Evolutionary conservation across 2,113 vertebrate genomes (phyloP), one percentile per base, ranked within the genome.

Genomic region (Catharus bicknelli): DNA sequence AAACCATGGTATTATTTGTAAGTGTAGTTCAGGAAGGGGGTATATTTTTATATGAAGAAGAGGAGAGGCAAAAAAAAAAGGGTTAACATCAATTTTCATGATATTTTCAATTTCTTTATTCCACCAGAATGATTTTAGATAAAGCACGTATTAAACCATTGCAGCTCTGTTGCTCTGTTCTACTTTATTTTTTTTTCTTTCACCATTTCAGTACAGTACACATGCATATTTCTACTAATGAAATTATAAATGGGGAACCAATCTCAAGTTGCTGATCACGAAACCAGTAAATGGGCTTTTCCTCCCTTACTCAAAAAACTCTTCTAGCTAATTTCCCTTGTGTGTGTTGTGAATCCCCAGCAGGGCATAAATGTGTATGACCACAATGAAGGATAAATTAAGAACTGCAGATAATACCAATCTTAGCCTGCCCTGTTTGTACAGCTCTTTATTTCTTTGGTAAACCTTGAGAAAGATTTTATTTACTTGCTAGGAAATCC

Each of bases 401-500:
- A 83, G 87, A 90, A 69, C 64, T 63, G 36, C 36, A 70, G 72
- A 62, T 82, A 90, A 84, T 43, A 77, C 61, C 27, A 78, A 50
- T 87, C 58, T 91, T 75, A 91, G n/a, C n/a, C 36, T 83, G 23
- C 27, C 36, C 26, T 82, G 23, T 90, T 89, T 43, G 78, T 67
- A 27, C n/a, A 66, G 42, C 54, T 84, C 67, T 73, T 83, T 93
- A 48, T 80, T 95, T 70, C 34, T 85, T 47, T 4, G 8, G 76
- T 87, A 77, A 83, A 86, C 53, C 66, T 86, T 59, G 54, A 83
- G 84, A 92, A 78, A 50, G 54, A 47, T 91, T 97, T 91, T 95
- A 67, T 90, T 96, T 95, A 70, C 66, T 96, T 96, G 25, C 34
- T 86, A 84, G 42, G 57, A 89, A 89, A 88, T 83, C 76, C 36